These are phyloP conservation scores for Aplysia californica DNA, from an alignment of 1,140 invertebrate species.

Conservation along the genomic window DNA sequence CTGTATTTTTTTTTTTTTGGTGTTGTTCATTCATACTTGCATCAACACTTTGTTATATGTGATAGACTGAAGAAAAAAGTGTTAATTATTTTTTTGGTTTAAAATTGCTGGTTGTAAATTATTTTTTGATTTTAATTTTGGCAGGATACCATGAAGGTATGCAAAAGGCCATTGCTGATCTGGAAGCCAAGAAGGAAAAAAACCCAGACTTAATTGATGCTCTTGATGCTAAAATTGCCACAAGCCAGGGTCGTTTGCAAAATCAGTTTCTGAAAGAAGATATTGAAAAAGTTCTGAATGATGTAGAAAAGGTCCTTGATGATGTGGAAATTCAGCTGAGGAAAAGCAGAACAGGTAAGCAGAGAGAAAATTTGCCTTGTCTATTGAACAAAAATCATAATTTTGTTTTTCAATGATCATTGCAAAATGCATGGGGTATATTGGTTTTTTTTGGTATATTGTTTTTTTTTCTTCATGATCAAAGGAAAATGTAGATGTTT, in stretches of 20 bases:
- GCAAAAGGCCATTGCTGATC: neutral
- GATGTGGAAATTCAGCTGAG: constrained; percentile 52
- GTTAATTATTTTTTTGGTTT: too few relatives aligned
- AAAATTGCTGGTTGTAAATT: too few relatives aligned
- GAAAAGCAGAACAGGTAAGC: constrained; percentile 43
- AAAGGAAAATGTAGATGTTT: too few relatives aligned
- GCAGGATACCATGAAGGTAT: neutral
- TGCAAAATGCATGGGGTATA: too few relatives aligned
- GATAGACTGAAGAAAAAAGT: too few relatives aligned
- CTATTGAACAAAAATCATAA: neutral
- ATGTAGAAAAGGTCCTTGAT: constrained; percentile 55
- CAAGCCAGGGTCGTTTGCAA: constrained; percentile 32
- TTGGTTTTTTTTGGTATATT: too few relatives aligned
- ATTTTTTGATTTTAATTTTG: constrained; percentile 2
- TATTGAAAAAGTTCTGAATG: constrained; percentile 47
- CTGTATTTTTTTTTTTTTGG: neutral
- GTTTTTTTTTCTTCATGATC: too few relatives aligned
- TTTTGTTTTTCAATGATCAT: too few relatives aligned
- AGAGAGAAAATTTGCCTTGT: neutral
- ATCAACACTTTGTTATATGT: too few relatives aligned
- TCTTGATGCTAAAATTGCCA: constrained; percentile 47
- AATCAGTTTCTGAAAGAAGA: constrained; percentile 41
- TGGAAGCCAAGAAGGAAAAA: constrained; percentile 42
- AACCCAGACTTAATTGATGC: constrained; percentile 55
- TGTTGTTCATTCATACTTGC: too few relatives aligned